Evolutionary conservation across 2,888 invertebrate species (phyloP).

Genomic region (Netelia inedita): DNA sequence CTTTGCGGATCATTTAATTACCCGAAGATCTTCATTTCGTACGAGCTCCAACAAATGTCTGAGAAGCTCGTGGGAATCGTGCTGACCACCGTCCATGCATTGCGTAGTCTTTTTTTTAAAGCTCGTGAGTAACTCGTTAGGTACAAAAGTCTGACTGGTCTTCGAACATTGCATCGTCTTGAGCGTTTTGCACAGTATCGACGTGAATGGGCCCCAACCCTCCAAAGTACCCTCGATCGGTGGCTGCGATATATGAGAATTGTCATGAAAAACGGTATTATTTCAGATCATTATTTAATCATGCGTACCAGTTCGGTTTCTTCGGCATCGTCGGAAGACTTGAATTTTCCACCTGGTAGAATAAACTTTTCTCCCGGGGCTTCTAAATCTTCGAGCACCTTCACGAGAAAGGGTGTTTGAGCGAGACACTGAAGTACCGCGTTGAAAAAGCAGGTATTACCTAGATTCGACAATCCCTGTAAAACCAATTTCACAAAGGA

Average conservation of each 20-base stretch:
- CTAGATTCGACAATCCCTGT: constrained; percentile 94
- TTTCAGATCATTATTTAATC: constrained; percentile 62
- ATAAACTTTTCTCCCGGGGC: constrained; percentile 90
- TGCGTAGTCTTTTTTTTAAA: constrained; percentile 91
- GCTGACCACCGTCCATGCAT: constrained; percentile 97
- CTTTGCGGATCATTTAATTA: constrained; percentile 69
- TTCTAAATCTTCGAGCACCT: constrained; percentile 90
- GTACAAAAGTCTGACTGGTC: constrained; percentile 88
- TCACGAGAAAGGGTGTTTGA: constrained; percentile 92
- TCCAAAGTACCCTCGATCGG: constrained; percentile 89
- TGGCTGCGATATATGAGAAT: constrained; percentile 79
- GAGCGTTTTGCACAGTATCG: constrained; percentile 89
- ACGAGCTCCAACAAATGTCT: constrained; percentile 96
- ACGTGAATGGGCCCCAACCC: constrained; percentile 90
- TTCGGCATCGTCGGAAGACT: constrained; percentile 84
- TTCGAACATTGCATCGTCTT: constrained; percentile 89
- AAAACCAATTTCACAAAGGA: constrained; percentile 5
- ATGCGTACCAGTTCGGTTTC: constrained; percentile 86
- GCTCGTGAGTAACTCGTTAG: constrained; percentile 88
- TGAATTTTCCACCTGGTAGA: constrained; percentile 90
- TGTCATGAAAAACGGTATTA: constrained; percentile 2
- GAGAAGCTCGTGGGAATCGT: constrained; percentile 98
- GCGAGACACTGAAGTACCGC: constrained; percentile 97
- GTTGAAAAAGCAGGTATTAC: constrained; percentile 99
- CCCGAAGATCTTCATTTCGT: constrained; percentile 88